Evolutionary conservation across 1,140 invertebrate genomes (phyloP), one percentile per base, ranked within the genome.

Genomic region (Zophobas atratus): DNA sequence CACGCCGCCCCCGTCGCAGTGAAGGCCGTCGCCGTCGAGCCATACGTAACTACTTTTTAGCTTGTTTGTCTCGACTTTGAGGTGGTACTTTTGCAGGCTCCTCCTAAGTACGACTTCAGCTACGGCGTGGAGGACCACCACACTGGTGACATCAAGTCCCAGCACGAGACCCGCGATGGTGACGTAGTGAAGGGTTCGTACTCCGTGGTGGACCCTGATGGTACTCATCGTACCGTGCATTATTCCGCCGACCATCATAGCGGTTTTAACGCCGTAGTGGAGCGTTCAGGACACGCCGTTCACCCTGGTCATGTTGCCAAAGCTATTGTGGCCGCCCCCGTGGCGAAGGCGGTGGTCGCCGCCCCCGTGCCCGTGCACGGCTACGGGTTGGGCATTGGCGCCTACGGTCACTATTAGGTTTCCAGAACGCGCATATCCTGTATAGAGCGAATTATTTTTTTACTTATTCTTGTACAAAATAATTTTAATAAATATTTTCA

Each of bases 101-200:
- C 88, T 75, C 88, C 88, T 8, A 87, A 87, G 79, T 92, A 92
- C 85, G 86, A 88, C 79, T 92, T 91, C 84, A 90, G 91, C 80
- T 92, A 92, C 80, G 91, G 90, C 0, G 90, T 92, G 8, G 89
- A 90, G 79, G 91, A 92, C 80, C 88, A 89, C 33, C 84, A 89
- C 70, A 92, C 91, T 5, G 90, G 90, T 33, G 91, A 92, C 83
- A 89, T 89, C 81, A 92, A 92, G 78, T 88, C 89, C 0, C 91
- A 92, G 81, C 87, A 88, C 56, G 91, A 92, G 81, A 86, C 88
- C 35, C 86, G 91, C 46, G 89, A 91, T 72, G 91, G 91, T 81
- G 88, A 86, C 77, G 84, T 86, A 35, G 89, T 90, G 5, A 89
- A 88, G 79, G 89, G 89, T 43, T 87, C 78, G 8, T 87, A 87